These are phyloP conservation scores for Plecturocebus donacophilus DNA, from an alignment of 2,113 vertebrate genomes.

Conservation along the genomic window DNA sequence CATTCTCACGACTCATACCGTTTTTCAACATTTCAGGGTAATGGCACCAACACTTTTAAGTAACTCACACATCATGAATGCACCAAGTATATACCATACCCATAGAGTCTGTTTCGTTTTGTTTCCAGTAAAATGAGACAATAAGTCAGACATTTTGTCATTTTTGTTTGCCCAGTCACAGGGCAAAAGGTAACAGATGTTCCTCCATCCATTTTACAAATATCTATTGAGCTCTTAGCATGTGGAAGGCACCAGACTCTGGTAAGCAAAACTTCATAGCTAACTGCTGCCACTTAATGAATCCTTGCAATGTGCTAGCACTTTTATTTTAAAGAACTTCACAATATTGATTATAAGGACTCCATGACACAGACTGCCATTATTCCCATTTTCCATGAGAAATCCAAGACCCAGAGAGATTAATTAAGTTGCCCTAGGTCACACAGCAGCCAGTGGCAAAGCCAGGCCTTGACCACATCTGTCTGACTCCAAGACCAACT, in stretches of 20 bases:
- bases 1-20: constrained; percentile 15
- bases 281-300: fast-evolving
- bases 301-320: fast-evolving
- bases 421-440: not conserved
- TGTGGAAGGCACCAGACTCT: not conserved
- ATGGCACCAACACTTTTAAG: not conserved
- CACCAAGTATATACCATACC: fast-evolving
- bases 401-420: not conserved
- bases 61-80: fast-evolving
- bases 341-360: not conserved
- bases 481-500: not conserved
- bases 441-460: not conserved
- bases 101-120: not conserved
- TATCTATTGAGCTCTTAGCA: not conserved
- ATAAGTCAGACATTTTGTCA: not conserved
- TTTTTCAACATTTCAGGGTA: not conserved
- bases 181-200: not conserved
- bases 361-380: not conserved
- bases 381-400: not conserved
- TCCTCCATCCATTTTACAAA: not conserved
- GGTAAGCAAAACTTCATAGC: not conserved
- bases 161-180: not conserved
- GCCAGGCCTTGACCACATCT: not conserved
- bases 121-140: not conserved
- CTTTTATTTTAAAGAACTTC: not conserved